Evolutionary conservation across 2,113 vertebrate species (phyloP), one percentile per base, ranked within the genome.

Genomic region (Anarrhichthys ocellatus): DNA sequence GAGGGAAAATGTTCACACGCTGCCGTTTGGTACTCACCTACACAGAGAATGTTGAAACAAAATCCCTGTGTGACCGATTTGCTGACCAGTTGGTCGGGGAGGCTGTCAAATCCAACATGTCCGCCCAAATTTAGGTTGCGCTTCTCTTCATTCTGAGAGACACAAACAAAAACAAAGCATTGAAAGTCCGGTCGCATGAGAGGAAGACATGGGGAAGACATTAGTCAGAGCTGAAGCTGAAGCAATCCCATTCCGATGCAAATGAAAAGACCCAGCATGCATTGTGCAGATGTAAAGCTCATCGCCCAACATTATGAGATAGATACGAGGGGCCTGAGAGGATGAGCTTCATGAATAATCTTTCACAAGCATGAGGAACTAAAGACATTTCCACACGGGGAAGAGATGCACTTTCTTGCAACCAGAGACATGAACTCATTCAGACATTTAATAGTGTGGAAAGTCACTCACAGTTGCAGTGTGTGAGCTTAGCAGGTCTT

Each of bases 21-120:
- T 58, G 66, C 32, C 0, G 14, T n/a, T 15, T n/a, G 14, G 13
- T 81, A 96, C 98, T 96, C 94, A 99, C 98, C 98, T 91, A 99
- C 98, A 77, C 98, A 99, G 63, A 99, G 97, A 88, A 99, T 99
- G 93, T 99, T 99, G 95, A 99, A 99, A 93, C 98, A 98, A 95
- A 99, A 99, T 84, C 98, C 98, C 91, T 99, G 97, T 1, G 96
- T 95, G 92, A 99, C 97, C 1, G 98, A 99, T 96, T 99, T 99
- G 94, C 98, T 99, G 97, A 99, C 98, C 92, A 99, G 94, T 91
- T 99, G 98, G 79, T 99, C 98, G 0, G 98, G 98, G 87, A 99
- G 97, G 84, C 98, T 99, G 95, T 99, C 98, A 0, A 99, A 99
- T 69, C 98, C 98, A 40, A 99, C 98, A 92, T 99, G 98, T 92